Conservation (phyloP, 2,888 invertebrate species). For the Campoplex capitator region DNA sequence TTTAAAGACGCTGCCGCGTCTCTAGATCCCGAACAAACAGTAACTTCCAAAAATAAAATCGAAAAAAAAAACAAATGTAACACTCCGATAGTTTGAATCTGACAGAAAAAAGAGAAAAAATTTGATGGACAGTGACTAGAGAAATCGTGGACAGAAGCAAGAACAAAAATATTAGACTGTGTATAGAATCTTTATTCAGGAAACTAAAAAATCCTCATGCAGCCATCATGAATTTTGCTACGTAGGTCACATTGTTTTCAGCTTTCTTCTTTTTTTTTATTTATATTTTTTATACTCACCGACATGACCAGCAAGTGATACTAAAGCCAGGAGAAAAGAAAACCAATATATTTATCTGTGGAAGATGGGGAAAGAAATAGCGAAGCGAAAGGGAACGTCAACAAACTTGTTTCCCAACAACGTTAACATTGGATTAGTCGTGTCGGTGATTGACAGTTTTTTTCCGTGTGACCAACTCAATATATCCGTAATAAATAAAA, state of each 20-base stretch:
- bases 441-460: slow-evolving; percentile 72
- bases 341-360: slow-evolving; percentile 61
- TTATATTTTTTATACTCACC: slow-evolving; percentile 60
- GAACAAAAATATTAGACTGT: slow-evolving; percentile 38
- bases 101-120: slow-evolving; percentile 24
- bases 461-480: slow-evolving; percentile 67
- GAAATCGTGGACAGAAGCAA: slow-evolving; percentile 21
- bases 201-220: slow-evolving; percentile 40
- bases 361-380: slow-evolving; percentile 79
- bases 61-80: slow-evolving; percentile 39
- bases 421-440: slow-evolving; percentile 67
- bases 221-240: slow-evolving; percentile 42
- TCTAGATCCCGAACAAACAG: slow-evolving; percentile 67
- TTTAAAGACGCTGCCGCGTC: slow-evolving; percentile 64
- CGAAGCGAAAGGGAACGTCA: slow-evolving; percentile 45
- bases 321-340: slow-evolving; percentile 12
- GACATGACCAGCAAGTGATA: slow-evolving; percentile 42
- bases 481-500: slow-evolving; percentile 76
- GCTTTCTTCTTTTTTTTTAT: slow-evolving; percentile 57
- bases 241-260: slow-evolving; percentile 42
- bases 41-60: slow-evolving; percentile 74
- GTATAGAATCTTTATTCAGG: slow-evolving; percentile 48
- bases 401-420: slow-evolving; percentile 34
- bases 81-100: slow-evolving; percentile 71
- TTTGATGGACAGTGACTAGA: slow-evolving; percentile 34